These are phyloP conservation scores for Pyrochroa serraticornis DNA, from an alignment of 2,888 invertebrate species.

Conservation along the genomic window DNA sequence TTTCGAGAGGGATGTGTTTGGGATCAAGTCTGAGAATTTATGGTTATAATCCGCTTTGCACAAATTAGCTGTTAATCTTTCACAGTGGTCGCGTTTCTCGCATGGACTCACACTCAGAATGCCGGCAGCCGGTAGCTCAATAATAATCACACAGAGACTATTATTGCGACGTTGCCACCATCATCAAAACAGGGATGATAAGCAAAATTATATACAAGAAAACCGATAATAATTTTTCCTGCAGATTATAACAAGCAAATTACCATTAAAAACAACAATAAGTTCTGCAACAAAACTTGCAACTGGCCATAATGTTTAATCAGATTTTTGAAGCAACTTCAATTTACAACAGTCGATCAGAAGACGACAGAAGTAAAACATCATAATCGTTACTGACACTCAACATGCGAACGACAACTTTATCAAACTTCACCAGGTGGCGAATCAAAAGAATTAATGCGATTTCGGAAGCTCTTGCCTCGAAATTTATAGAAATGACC, in stretches of 20 bases:
- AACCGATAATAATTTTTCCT: not conserved
- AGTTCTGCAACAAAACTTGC: too few species aligned
- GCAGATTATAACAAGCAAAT: too few species aligned
- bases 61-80: conserved; percentile 51
- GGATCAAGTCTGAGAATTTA: conserved; percentile 42
- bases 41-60: conserved; percentile 51
- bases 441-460: too few species aligned
- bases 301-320: too few species aligned
- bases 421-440: too few species aligned
- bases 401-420: too few species aligned
- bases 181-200: not conserved
- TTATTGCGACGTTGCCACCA: too few species aligned
- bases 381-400: not conserved
- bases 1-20: conserved; percentile 26
- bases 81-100: conserved; percentile 49
- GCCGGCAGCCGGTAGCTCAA: conserved; percentile 30
- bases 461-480: too few species aligned
- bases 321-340: too few species aligned
- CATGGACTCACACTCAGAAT: conserved; percentile 48
- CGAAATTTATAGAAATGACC: too few species aligned
- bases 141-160: conserved; percentile 22
- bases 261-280: too few species aligned
- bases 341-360: too few species aligned
- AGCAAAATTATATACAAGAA: not conserved
- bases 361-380: not conserved